Base-by-base conservation (phyloP, 2,888 invertebrate genomes). In the Agrochola macilenta region DNA sequence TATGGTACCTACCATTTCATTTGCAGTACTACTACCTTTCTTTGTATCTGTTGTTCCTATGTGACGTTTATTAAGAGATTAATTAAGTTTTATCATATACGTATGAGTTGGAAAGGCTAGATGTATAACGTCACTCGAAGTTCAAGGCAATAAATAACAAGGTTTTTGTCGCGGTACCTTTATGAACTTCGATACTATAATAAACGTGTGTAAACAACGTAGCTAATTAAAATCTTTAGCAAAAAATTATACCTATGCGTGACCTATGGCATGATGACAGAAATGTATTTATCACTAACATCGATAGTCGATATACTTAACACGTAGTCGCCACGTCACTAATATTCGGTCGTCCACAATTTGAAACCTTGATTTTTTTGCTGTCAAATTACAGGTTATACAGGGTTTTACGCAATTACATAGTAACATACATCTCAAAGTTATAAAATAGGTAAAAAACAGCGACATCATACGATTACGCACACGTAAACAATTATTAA, bases 281-380 rank as follows among this genome's bases (percentile, higher is more conserved):
- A 66, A 68, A 77, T 17, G 5, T 26, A 63, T n/a, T 60, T 11
- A 60, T 71, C 26, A 63, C 60, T 52, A 72, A 72, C 52, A 66
- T 76, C 69, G 61, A 80, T 60, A 71, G 66, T 76, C 69, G 72
- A 84, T 66, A 69, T 39, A 74, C 73, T 68, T 54, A 46, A 52
- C 57, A 61, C 5, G 2, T 65, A 60, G 12, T 58, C 46, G n/a
- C 60, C 30, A 54, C 68, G 54, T 65, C 72, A 71, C 69, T 80
- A 73, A 26, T 64, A 74, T n/a, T 65, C 65, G 66, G 54, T 74
- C 61, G 64, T 68, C 43, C 69, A 65, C 76, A 78, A 83, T 76
- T 88, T 79, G 35, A 74, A 85, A 80, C 82, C 85, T 80, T 86
- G 84, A 75, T 26, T 82, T 87, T 35, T 87, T 88, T 88, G 74